Conservation (phyloP, 2,797 vertebrate species). For the Cynopterus sphinx region DNA sequence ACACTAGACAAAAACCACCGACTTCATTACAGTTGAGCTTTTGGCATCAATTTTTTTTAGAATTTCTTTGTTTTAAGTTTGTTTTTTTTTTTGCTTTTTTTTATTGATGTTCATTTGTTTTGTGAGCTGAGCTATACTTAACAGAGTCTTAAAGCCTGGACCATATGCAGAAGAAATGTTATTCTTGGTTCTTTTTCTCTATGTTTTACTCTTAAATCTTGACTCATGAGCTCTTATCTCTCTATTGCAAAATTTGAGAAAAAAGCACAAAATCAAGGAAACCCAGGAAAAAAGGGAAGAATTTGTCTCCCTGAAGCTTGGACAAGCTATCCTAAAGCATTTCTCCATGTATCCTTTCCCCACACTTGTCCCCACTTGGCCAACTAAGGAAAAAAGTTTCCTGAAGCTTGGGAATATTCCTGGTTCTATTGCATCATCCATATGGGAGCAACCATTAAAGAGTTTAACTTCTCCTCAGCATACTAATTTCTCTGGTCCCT, state of each 20-base stretch:
- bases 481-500: not conserved
- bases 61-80: not conserved
- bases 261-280: not conserved
- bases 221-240: not conserved
- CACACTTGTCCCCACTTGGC: not conserved
- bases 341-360: not conserved
- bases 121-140: not conserved
- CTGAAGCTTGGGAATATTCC: not conserved
- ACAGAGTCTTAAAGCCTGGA: not conserved
- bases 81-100: not conserved
- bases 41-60: not conserved
- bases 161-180: not conserved
- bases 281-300: not conserved
- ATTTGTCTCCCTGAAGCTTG: not conserved
- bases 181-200: not conserved
- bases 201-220: not conserved
- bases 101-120: not conserved
- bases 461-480: not conserved
- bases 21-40: not conserved
- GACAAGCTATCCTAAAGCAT: not conserved
- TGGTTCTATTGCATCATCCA: not conserved
- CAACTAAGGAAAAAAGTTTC: not conserved
- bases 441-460: not conserved
- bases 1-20: not conserved
- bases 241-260: not conserved